Conservation (phyloP, 2,797 vertebrate species). For the Cuniculus paca region DNA sequence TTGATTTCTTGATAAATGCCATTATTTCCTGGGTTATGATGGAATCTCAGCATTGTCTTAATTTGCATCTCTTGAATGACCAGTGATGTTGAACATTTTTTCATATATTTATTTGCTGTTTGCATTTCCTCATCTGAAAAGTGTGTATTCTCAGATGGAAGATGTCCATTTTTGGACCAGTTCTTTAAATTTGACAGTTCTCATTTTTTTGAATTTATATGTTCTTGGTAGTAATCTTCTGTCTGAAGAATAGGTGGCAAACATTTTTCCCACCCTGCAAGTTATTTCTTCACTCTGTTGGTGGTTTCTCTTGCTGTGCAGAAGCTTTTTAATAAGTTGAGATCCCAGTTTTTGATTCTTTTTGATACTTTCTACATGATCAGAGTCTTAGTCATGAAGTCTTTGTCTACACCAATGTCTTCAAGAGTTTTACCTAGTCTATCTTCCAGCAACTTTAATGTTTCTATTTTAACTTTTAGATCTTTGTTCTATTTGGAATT, state of each 20-base stretch:
- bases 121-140: background rate
- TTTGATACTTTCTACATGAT: background rate
- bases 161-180: background rate
- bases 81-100: background rate
- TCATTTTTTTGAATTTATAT: background rate
- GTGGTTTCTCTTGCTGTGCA: background rate
- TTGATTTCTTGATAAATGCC: no score
- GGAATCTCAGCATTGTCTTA: background rate
- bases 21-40: background rate
- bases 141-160: background rate
- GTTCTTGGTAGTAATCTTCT: background rate
- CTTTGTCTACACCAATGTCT: background rate
- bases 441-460: background rate
- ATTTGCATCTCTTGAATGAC: background rate
- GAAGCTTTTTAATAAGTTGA: background rate
- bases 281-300: background rate
- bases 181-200: background rate
- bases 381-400: background rate
- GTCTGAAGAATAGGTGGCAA: background rate
- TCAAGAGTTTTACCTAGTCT: background rate
- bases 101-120: background rate
- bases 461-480: background rate
- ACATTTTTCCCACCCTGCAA: background rate
- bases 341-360: background rate
- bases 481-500: background rate